phyloP scores from a whole-genome alignment of 1,140 invertebrate species.

The Drosophila nasuta region DNA sequence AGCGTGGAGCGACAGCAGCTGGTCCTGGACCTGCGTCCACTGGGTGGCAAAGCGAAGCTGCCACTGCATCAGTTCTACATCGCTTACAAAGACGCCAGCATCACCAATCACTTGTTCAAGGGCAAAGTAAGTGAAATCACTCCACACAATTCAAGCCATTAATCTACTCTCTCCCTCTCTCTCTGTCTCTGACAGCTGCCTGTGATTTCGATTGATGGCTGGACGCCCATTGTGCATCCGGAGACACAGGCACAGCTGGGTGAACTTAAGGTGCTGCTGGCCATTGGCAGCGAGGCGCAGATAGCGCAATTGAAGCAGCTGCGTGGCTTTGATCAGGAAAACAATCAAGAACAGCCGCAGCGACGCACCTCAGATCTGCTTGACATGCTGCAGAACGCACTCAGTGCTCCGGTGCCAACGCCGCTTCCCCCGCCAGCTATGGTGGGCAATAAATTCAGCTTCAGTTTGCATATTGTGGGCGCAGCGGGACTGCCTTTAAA shows the following conservation, averaged over 20 bases:
- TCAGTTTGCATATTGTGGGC: conserved; percentile 86
- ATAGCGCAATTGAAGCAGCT: conserved; percentile 86
- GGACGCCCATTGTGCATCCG: conserved; percentile 86
- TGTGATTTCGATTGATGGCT: conserved; percentile 87
- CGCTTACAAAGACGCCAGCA: conserved; percentile 86
- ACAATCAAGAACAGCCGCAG: conserved; percentile 33
- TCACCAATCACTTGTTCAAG: conserved; percentile 86
- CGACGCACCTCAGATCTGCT: conserved; percentile 85
- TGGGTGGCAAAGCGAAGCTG: conserved; percentile 86
- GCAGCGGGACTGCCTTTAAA: conserved; percentile 87
- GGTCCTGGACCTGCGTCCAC: conserved; percentile 86
- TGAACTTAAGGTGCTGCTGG: conserved; percentile 86
- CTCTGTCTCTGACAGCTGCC: conserved; percentile 85
- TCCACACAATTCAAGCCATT: neutral
- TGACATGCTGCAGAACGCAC: conserved; percentile 84
- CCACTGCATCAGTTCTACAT: conserved; percentile 87
- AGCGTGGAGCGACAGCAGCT: conserved; percentile 87
- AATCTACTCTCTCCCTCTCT: neutral
- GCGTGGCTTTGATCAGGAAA: conserved; percentile 83
- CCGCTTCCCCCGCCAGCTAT: conserved; percentile 5
- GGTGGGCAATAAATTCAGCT: conserved; percentile 67
- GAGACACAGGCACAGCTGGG: conserved; percentile 85
- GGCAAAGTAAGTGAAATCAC: conserved; percentile 62
- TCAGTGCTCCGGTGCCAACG: conserved; percentile 45
- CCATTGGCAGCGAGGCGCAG: conserved; percentile 87